Base-by-base conservation (phyloP, 2,113 vertebrate species). In the Takifugu bimaculatus region DNA sequence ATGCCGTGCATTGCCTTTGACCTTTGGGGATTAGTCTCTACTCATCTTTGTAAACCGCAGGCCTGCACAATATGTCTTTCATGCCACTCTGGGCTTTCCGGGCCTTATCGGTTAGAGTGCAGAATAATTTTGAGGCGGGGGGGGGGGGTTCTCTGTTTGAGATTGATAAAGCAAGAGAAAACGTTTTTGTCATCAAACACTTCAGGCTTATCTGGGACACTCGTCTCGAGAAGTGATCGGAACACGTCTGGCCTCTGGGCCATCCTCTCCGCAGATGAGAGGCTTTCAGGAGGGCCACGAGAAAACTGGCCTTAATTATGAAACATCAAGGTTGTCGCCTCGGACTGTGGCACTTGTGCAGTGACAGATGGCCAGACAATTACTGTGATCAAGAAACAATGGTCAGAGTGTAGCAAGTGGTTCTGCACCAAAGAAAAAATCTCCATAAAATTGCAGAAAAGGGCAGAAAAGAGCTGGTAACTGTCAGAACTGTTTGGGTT, bases 141-240 rank as follows among this genome's bases (percentile, higher is more conserved):
- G 52, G 63, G 67, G 57, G 78, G 70, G 69, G 32, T 75, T 61
- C 57, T 64, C 74, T 88, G 85, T 84, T 79, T 77, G 77, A 80
- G 73, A 83, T 81, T 85, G 87, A 90, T 89, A 87, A 88, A 87
- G 69, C 65, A 57, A 56, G 39, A 50, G 71, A 74, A 75, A 73
- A 57, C 6, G 9, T 44, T 72, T 78, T 74, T 59, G 62, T 75
- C 80, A 79, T 84, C 84, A 85, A 78, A 75, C 57, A 77, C 72
- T 78, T n/a, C 0, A 48, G 54, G 59, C 77, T 87, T 88, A 90
- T 90, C 86, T 60, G 28, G 28, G 66, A 54, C 27, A 26, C 52
- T 62, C 32, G 70, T 75, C 70, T 81, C 57, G 65, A 85, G 72
- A 73, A 62, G 63, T 66, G 49, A 68, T 69, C 20, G 56, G 49